A percentile compares a stretch with the other conserved stretches of the same genome.
Conservation (phyloP, 2,888 invertebrate species). For the Tetragonisca angustula region DNA sequence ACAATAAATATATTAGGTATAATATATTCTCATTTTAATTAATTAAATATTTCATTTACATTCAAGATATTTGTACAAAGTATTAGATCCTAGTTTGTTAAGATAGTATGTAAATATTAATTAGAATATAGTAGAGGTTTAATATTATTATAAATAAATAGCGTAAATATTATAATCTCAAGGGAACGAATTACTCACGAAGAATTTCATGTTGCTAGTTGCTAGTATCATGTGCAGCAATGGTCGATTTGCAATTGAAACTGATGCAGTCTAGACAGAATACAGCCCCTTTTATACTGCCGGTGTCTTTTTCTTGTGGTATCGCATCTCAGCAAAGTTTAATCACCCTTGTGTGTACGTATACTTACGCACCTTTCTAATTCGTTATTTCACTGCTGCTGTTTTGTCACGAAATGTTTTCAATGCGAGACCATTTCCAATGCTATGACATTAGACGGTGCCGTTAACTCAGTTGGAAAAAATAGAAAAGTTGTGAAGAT, state of each 20-base stretch:
- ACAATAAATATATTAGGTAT: too few relatives aligned
- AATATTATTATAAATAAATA: background rate
- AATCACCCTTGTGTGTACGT: conserved; percentile 30
- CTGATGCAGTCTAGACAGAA: conserved; percentile 75
- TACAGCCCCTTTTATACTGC: conserved; percentile 79
- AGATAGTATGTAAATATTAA: background rate
- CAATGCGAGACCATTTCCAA: conserved; percentile 49
- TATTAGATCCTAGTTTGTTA: background rate
- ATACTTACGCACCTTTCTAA: conserved; percentile 79
- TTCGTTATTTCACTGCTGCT: conserved; percentile 62
- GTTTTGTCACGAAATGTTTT: background rate
- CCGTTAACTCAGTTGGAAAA: conserved; percentile 43
- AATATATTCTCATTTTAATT: too few relatives aligned
- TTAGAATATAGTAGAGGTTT: too few relatives aligned
- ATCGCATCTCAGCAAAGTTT: conserved; percentile 63
- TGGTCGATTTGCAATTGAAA: conserved; percentile 71
- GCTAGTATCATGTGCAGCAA: conserved; percentile 12
- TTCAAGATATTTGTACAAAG: background rate
- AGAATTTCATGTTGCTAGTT: conserved; percentile 74
- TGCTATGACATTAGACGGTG: conserved; percentile 50
- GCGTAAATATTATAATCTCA: background rate
- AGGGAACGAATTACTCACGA: conserved; percentile 72
- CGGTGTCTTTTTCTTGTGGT: conserved; percentile 66
- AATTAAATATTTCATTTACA: background rate
- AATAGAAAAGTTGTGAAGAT: conserved; percentile 45